Conservation (phyloP, 2,888 invertebrate genomes). For the Sthenelais limicola region DNA sequence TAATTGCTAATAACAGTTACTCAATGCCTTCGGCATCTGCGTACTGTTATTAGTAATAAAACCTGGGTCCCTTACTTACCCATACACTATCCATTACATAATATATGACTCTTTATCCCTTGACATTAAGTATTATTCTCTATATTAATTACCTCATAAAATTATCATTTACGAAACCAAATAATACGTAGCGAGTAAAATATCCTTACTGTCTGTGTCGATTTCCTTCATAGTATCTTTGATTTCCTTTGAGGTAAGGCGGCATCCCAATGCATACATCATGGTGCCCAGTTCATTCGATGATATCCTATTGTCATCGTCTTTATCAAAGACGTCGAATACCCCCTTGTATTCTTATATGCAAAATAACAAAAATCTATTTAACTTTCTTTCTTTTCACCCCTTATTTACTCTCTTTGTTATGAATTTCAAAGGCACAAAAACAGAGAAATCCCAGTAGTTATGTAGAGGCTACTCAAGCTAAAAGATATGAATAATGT, state of each 20-base stretch:
- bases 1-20: too few species aligned
- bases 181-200: neutral
- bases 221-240: neutral
- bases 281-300: neutral
- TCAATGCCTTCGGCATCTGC: too few species aligned
- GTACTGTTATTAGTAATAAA: too few species aligned
- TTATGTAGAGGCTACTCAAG: too few species aligned
- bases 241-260: neutral
- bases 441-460: too few species aligned
- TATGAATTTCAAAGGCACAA: too few species aligned
- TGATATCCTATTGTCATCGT: neutral
- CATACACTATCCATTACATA: neutral
- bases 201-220: neutral
- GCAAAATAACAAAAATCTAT: neutral
- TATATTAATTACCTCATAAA: neutral
- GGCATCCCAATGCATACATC: neutral
- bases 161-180: neutral
- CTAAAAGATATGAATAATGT: too few species aligned
- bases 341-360: neutral
- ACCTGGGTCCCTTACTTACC: too few species aligned
- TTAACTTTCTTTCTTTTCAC: neutral
- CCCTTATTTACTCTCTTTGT: neutral
- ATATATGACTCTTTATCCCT: neutral
- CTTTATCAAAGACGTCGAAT: neutral
- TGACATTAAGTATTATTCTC: neutral